Conservation (phyloP, 2,797 vertebrate genomes). For the Sebastes nivosus region DNA sequence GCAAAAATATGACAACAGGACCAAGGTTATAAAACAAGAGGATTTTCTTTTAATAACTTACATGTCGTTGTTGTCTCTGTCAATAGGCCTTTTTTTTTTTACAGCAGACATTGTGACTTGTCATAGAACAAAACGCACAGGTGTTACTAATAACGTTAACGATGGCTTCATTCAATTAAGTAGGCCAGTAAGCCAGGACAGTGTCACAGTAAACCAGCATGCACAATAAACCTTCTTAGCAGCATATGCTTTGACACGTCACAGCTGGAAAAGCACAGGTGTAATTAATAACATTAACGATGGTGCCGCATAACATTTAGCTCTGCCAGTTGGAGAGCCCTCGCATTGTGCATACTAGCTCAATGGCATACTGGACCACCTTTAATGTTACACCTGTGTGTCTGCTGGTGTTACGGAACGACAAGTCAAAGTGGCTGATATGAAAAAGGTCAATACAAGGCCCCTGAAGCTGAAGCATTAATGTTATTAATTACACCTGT, state of each 20-base stretch:
- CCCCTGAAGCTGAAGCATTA: not conserved
- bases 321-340: not conserved
- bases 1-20: not conserved
- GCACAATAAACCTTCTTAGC: not conserved
- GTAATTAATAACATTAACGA: not conserved
- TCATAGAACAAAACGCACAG: not conserved
- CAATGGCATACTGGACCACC: not conserved
- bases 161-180: too few species aligned
- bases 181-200: too few species aligned
- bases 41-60: not conserved
- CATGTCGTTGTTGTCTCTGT: not conserved
- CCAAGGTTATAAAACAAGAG: not conserved
- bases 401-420: not conserved
- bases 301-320: not conserved
- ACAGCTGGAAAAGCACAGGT: not conserved
- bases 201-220: not conserved
- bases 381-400: not conserved
- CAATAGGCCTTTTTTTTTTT: not conserved
- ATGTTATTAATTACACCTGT: too few species aligned
- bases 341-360: not conserved
- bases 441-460: not conserved
- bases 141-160: not conserved
- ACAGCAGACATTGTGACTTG: not conserved
- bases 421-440: not conserved
- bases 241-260: not conserved